Conservation (phyloP, 2,797 vertebrate genomes). For the Sebastolobus alascanus region DNA sequence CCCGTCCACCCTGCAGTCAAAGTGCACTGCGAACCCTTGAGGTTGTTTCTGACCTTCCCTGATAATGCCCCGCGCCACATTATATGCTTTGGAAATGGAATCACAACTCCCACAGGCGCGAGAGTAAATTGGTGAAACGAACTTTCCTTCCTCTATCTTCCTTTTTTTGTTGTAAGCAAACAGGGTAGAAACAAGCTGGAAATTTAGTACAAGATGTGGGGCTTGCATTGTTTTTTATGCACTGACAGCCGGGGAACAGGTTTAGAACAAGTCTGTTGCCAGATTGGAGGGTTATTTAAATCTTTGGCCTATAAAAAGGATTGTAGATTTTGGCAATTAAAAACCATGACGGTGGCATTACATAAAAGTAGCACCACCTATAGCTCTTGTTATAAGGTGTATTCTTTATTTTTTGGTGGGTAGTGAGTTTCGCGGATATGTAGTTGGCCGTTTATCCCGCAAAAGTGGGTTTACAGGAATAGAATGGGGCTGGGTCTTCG, state of each 20-base stretch:
- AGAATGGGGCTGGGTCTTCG: constrained; percentile 29
- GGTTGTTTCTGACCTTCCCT: constrained; percentile 51
- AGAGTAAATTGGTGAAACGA: constrained; percentile 83
- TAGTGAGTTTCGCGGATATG: constrained; percentile 8
- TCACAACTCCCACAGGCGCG: constrained; percentile 80
- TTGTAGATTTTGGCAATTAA: constrained; percentile 23
- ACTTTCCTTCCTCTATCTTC: constrained; percentile 66
- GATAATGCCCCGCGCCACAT: constrained; percentile 51
- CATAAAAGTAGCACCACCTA: not conserved
- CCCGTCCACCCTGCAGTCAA: constrained; percentile 67
- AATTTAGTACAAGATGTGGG: not conserved
- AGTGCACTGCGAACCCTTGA: constrained; percentile 56
- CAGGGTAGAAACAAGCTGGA: not conserved
- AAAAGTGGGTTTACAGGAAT: constrained; percentile 1
- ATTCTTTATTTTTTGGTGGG: constrained; percentile 16
- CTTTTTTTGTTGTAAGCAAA: constrained; percentile 8
- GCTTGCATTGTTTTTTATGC: not conserved
- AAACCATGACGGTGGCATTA: constrained; percentile 3
- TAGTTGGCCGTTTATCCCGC: constrained; percentile 22
- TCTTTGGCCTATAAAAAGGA: not conserved
- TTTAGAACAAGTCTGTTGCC: not conserved
- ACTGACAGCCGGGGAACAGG: not conserved
- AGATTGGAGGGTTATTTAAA: constrained; percentile 26
- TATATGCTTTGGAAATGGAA: constrained; percentile 83
- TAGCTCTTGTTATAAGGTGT: constrained; percentile 1